phyloP scores from a whole-genome alignment of 1,140 invertebrate species.

The Psix sp. region DNA sequence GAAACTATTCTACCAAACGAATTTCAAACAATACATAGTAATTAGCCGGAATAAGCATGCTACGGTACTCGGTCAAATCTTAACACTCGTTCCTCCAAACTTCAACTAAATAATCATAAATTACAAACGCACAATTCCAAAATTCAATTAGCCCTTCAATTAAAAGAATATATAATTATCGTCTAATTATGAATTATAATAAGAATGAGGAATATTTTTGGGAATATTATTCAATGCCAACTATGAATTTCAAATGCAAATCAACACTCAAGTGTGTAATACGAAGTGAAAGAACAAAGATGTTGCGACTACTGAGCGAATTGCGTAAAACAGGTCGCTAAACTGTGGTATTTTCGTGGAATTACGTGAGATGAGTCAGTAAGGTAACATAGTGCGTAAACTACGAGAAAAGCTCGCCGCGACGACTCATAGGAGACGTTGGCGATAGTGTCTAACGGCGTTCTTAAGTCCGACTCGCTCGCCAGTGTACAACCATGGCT shows the following conservation, averaged over 20 bases:
- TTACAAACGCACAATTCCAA: too few relatives aligned
- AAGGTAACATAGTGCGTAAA: conserved; percentile 28
- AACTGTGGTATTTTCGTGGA: conserved; percentile 55
- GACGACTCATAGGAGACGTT: conserved; percentile 25
- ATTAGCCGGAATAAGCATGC: too few relatives aligned
- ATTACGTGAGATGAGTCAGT: conserved; percentile 57
- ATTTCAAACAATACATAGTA: too few relatives aligned
- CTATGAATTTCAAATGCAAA: background rate
- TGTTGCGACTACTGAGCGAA: background rate
- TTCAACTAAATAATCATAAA: too few relatives aligned
- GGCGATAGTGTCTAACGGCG: conserved; percentile 28
- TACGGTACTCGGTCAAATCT: too few relatives aligned
- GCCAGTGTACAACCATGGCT: conserved; percentile 40
- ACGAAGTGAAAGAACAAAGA: too few relatives aligned
- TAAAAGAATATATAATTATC: too few relatives aligned
- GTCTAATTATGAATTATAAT: too few relatives aligned
- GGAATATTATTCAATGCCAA: background rate
- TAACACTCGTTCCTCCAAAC: too few relatives aligned
- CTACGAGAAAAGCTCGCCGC: conserved; percentile 29
- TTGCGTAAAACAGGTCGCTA: conserved; percentile 40
- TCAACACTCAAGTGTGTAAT: background rate
- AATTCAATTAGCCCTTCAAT: too few relatives aligned
- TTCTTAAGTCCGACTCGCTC: conserved; percentile 36
- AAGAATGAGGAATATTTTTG: background rate
- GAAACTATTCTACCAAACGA: too few relatives aligned